Evolutionary conservation across 1,140 invertebrate genomes (phyloP).

Genomic region (Aethina tumida): DNA sequence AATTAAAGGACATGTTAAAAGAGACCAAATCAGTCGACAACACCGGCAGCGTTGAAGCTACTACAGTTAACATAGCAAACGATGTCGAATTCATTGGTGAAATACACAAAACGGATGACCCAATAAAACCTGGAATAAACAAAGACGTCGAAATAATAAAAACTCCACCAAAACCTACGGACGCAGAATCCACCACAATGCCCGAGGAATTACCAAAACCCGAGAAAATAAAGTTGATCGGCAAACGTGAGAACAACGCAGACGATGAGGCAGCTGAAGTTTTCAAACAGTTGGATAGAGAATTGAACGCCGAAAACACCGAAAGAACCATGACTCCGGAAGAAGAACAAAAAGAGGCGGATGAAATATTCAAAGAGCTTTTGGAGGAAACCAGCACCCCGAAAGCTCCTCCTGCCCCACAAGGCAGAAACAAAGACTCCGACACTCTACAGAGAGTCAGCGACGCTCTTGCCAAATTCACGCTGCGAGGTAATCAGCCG

Average conservation of each 20-base stretch:
- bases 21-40: not conserved
- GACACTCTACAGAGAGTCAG: slow-evolving; percentile 20
- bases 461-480: slow-evolving; percentile 22
- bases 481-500: slow-evolving; percentile 13
- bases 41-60: slow-evolving; percentile 5
- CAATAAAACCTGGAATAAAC: slow-evolving; percentile 2
- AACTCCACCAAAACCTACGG: slow-evolving; percentile 15
- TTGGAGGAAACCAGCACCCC: slow-evolving; percentile 25
- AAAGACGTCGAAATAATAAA: slow-evolving; percentile 18
- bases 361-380: slow-evolving; percentile 29
- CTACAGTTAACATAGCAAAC: slow-evolving; percentile 3
- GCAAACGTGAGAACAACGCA: slow-evolving; percentile 16
- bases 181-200: slow-evolving; percentile 7
- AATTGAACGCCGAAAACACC: slow-evolving; percentile 15
- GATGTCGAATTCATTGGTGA: slow-evolving; percentile 9
- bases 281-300: slow-evolving; percentile 24
- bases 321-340: slow-evolving; percentile 8
- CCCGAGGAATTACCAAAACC: slow-evolving; percentile 13
- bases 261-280: slow-evolving; percentile 18
- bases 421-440: slow-evolving; percentile 12
- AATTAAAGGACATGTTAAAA: slow-evolving; percentile 12
- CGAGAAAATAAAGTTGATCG: slow-evolving; percentile 15
- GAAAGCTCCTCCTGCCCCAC: slow-evolving; percentile 9
- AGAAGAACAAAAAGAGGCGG: slow-evolving; percentile 22
- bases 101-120: not conserved